Evolutionary conservation across 2,888 invertebrate species (phyloP).

Genomic region (Lordiphosa fenestrarum): DNA sequence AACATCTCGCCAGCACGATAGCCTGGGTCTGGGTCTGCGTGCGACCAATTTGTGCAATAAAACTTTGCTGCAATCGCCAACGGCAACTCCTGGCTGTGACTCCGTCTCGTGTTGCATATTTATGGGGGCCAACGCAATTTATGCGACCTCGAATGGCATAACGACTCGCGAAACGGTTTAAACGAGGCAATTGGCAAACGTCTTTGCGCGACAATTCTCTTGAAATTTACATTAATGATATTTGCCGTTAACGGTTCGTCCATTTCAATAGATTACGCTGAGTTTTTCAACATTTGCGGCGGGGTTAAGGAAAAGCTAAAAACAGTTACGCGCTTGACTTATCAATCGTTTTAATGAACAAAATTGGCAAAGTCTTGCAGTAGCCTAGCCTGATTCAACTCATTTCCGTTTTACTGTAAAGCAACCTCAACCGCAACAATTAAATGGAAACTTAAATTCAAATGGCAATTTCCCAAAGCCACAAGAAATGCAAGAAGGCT

Average conservation of each 20-base stretch:
- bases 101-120: constrained; percentile 62
- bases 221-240: constrained; percentile 36
- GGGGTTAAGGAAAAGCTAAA: constrained; percentile 6
- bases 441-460: no score
- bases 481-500: no score
- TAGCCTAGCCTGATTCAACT: constrained; percentile 5
- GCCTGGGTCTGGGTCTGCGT: not conserved
- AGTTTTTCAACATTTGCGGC: constrained; percentile 14
- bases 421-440: no score
- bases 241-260: constrained; percentile 7
- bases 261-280: constrained; percentile 38
- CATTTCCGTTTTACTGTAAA: no score
- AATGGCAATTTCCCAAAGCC: no score
- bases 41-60: constrained; percentile 58
- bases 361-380: constrained; percentile 16
- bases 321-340: constrained; percentile 17
- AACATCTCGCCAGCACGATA: constrained; percentile 33
- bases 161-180: constrained; percentile 37
- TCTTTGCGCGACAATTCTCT: constrained; percentile 28
- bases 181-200: constrained; percentile 31
- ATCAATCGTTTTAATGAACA: constrained; percentile 15
- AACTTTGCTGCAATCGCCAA: constrained; percentile 33
- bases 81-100: constrained; percentile 7
- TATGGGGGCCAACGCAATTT: constrained; percentile 56
- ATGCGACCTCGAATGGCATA: constrained; percentile 23